Evolutionary conservation across 92 coral and sea anemone genomes (phyloP).

Genomic region (Diadumene lineata): DNA sequence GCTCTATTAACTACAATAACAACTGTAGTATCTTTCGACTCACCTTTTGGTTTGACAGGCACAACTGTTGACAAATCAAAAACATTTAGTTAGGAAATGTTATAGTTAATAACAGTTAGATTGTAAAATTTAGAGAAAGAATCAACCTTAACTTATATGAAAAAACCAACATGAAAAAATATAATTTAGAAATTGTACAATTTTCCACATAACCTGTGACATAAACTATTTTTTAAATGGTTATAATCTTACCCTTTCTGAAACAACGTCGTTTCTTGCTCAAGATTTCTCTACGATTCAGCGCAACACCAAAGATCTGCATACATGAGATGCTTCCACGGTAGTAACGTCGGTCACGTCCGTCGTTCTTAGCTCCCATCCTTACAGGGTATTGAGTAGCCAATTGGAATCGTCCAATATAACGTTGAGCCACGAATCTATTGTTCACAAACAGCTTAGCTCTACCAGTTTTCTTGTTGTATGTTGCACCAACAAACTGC

Average conservation of each 20-base stretch:
- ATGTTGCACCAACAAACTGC: slow-evolving; percentile 65
- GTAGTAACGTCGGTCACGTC: slow-evolving; percentile 56
- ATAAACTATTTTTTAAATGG: too few relatives aligned
- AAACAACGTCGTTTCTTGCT: slow-evolving; percentile 61
- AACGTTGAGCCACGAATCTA: slow-evolving; percentile 44
- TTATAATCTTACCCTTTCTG: slow-evolving; percentile 68
- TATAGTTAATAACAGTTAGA: too few relatives aligned
- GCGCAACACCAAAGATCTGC: slow-evolving; percentile 63
- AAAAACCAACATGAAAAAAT: too few relatives aligned
- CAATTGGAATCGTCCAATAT: slow-evolving; percentile 56
- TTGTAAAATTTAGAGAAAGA: too few relatives aligned
- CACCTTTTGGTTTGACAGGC: slow-evolving; percentile 5
- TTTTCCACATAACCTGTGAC: too few relatives aligned
- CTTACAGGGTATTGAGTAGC: slow-evolving; percentile 45
- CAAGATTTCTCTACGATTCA: slow-evolving; percentile 41
- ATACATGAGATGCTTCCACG: slow-evolving; percentile 70
- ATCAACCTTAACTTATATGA: too few relatives aligned
- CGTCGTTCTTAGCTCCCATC: slow-evolving; percentile 62
- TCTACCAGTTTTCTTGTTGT: slow-evolving; percentile 53
- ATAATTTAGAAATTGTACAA: too few relatives aligned
- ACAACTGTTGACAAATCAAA: not conserved
- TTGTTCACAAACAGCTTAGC: slow-evolving; percentile 62
- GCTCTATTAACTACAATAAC: too few relatives aligned
- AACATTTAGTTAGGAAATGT: not conserved
- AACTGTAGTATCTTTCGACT: too few relatives aligned